Evolutionary conservation across 2,888 invertebrate species (phyloP).

Genomic region (Folsomia manolachei): DNA sequence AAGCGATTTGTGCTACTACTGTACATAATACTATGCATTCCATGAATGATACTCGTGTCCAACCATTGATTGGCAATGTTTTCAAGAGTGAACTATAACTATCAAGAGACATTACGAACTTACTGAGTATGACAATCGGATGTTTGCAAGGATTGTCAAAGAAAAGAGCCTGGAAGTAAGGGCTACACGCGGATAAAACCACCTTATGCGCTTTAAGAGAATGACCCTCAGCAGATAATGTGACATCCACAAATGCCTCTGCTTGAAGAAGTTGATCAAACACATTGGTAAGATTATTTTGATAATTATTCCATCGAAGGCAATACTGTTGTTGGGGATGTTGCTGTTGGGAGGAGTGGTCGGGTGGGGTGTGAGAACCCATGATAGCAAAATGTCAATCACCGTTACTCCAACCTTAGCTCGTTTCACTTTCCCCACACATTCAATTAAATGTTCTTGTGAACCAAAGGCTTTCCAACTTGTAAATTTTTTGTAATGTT

Average conservation of each 20-base stretch:
- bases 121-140: slow-evolving; percentile 75
- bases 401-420: background rate
- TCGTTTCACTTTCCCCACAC: background rate
- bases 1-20: no score
- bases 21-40: no score
- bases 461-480: no score
- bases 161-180: slow-evolving; percentile 85
- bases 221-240: slow-evolving; percentile 62
- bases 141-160: slow-evolving; percentile 91
- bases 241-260: slow-evolving; percentile 66
- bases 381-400: background rate
- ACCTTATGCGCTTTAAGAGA: slow-evolving; percentile 76
- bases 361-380: background rate
- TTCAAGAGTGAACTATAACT: no score
- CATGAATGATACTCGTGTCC: no score
- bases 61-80: no score
- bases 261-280: slow-evolving; percentile 64
- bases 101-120: no score
- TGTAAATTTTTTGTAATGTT: background rate
- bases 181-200: slow-evolving; percentile 88
- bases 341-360: slow-evolving; percentile 1
- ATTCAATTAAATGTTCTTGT: no score
- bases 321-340: slow-evolving; percentile 61
- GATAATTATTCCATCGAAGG: slow-evolving; percentile 76
- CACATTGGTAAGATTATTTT: slow-evolving; percentile 66